These are phyloP conservation scores for Papilio gigon DNA, from an alignment of 2,888 invertebrate species.

Conservation along the genomic window DNA sequence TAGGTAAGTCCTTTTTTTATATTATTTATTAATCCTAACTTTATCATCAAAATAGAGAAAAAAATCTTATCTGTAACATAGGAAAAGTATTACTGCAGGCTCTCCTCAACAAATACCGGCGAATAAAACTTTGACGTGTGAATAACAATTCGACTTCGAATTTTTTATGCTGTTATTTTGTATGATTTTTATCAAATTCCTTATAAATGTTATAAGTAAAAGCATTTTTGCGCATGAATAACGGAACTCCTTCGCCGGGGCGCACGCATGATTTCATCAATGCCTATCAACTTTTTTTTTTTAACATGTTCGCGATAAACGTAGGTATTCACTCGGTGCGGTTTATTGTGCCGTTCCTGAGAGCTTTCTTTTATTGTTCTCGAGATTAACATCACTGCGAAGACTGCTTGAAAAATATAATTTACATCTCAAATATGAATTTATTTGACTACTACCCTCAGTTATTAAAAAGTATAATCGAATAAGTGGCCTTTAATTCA, in stretches of 20 bases:
- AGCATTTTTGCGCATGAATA: constrained; percentile 50
- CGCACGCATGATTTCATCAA: constrained; percentile 62
- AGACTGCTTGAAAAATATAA: neutral
- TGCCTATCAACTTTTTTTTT: constrained; percentile 46
- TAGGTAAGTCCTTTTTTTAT: constrained; percentile 62
- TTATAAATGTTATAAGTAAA: neutral
- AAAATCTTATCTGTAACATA: neutral
- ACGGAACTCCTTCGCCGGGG: constrained; percentile 58
- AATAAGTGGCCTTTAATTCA: no score
- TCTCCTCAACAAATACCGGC: constrained; percentile 11
- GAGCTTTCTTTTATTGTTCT: constrained; percentile 26
- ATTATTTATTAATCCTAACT: constrained; percentile 38
- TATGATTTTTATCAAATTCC: neutral
- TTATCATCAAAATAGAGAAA: neutral
- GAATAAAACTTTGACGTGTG: constrained; percentile 1
- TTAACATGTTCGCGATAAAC: constrained; percentile 46
- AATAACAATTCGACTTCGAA: neutral
- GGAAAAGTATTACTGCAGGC: neutral
- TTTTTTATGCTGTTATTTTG: neutral
- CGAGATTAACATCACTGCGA: neutral
- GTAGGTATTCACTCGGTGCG: constrained; percentile 39
- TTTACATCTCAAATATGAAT: neutral
- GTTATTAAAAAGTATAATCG: neutral
- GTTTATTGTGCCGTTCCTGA: constrained; percentile 43
- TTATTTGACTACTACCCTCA: constrained; percentile 17